Evolutionary conservation across 2,113 vertebrate genomes (phyloP).

Genomic region (Uria lomvia): DNA sequence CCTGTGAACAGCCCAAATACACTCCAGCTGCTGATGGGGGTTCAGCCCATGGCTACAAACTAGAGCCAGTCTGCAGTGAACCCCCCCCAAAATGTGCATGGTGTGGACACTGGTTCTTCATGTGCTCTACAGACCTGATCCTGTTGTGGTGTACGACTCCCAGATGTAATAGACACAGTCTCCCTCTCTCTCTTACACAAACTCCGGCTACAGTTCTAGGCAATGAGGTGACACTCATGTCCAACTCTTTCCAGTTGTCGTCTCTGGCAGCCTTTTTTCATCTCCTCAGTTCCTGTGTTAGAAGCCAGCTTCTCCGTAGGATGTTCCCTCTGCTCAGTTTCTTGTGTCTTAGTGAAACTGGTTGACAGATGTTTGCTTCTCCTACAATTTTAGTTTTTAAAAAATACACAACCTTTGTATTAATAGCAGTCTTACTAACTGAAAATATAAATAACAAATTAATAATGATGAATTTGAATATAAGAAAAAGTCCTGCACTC

Average conservation of each 20-base stretch:
- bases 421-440: not conserved
- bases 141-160: not conserved
- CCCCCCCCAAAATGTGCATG: fast-evolving
- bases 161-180: not conserved
- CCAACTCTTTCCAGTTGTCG: not conserved
- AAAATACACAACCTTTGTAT: not conserved
- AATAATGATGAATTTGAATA: not conserved
- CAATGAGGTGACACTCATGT: not conserved
- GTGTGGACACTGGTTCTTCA: not conserved
- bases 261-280: not conserved
- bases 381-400: not conserved
- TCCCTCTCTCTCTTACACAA: fast-evolving
- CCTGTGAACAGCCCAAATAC: not conserved
- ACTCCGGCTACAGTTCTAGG: not conserved
- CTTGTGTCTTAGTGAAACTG: fast-evolving
- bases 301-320: not conserved
- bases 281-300: not conserved
- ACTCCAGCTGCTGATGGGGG: not conserved
- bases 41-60: not conserved
- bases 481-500: not conserved
- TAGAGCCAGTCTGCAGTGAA: not conserved
- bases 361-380: not conserved
- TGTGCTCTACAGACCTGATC: not conserved
- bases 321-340: not conserved
- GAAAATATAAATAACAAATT: not conserved